Conservation (phyloP, 1,140 invertebrate genomes). For the Ceratina australensis region DNA sequence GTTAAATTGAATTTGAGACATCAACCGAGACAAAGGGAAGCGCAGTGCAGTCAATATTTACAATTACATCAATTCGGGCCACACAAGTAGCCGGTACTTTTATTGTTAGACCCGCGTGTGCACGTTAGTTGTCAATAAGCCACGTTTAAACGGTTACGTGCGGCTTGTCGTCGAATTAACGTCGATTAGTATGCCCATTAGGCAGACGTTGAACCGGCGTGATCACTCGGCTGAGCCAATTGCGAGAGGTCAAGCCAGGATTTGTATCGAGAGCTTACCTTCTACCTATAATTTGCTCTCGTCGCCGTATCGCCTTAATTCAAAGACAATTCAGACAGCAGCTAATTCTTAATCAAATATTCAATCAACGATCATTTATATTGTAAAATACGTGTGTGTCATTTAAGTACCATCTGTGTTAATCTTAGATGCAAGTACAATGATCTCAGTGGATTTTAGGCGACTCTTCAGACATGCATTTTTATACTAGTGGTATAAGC, state of each 20-base stretch:
- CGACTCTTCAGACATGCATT: too few species aligned
- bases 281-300: constrained; percentile 2
- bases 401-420: too few species aligned
- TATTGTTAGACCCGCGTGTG: background rate
- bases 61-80: too few species aligned
- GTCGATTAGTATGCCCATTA: constrained; percentile 76
- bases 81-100: background rate
- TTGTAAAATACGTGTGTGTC: too few species aligned
- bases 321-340: background rate
- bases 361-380: background rate
- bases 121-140: constrained; percentile 66
- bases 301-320: background rate
- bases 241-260: constrained; percentile 11
- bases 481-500: too few species aligned
- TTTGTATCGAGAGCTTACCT: constrained; percentile 40
- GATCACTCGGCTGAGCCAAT: constrained; percentile 18
- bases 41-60: too few species aligned
- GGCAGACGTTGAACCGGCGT: constrained; percentile 72
- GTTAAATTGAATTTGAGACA: too few species aligned
- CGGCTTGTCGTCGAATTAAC: constrained; percentile 72
- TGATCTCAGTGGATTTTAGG: too few species aligned
- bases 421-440: too few species aligned
- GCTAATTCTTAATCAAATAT: constrained; percentile 13
- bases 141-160: constrained; percentile 63
- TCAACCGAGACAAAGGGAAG: too few species aligned